A percentile compares a stretch with the other conserved stretches of the same genome.
phyloP scores from a whole-genome alignment of 2,888 invertebrate genomes.

The Athalia circularis region DNA sequence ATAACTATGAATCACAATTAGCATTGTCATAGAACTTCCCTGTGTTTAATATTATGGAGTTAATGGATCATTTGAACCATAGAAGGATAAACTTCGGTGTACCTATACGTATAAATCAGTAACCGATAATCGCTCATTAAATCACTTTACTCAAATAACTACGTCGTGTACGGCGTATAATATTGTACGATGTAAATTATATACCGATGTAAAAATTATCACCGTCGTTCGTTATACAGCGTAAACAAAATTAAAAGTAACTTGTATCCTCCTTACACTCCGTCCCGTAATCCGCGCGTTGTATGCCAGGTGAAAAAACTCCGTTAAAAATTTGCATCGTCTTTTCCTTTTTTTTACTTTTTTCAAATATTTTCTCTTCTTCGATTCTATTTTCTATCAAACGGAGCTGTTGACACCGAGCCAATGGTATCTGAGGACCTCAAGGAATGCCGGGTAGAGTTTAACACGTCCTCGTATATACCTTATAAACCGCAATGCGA shows the following conservation, averaged over 20 bases:
- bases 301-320: no score
- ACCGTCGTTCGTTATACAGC: no score
- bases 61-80: conserved; percentile 19
- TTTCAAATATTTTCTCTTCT: not conserved
- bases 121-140: not conserved
- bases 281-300: no score
- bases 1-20: not conserved
- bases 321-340: no score
- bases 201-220: no score
- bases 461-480: not conserved
- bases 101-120: not conserved
- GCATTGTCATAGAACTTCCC: conserved; percentile 4
- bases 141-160: no score
- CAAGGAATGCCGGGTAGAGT: conserved; percentile 8
- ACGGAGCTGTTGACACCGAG: conserved; percentile 18
- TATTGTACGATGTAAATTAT: no score
- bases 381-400: conserved; percentile 13
- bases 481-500: not conserved
- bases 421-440: conserved; percentile 33
- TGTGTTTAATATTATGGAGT: conserved; percentile 15
- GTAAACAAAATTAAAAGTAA: no score
- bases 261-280: no score
- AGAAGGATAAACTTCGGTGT: conserved; percentile 14
- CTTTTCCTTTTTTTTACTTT: not conserved
- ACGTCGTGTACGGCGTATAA: no score